A percentile compares a stretch with the other conserved stretches of the same genome.
These are phyloP conservation scores for Sceloporus undulatus DNA, from an alignment of 2,113 vertebrate species.

Conservation along the genomic window DNA sequence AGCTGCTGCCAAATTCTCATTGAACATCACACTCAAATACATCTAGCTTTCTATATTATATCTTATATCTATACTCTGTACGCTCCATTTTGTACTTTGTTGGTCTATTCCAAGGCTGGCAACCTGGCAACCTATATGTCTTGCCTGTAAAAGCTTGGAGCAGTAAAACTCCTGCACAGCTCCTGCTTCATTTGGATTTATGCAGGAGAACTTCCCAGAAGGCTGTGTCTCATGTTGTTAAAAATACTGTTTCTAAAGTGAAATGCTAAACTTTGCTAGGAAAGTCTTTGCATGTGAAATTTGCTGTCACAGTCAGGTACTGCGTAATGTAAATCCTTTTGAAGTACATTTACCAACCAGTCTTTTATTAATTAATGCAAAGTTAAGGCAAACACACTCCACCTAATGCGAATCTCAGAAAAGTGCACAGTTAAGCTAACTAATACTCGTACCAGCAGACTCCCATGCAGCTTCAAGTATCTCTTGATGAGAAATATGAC, in stretches of 20 bases:
- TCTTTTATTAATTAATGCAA: conserved; percentile 12
- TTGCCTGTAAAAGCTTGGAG: too few species aligned
- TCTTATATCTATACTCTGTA: too few species aligned
- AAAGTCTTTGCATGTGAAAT: neutral
- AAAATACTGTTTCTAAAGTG: neutral
- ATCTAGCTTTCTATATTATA: too few species aligned
- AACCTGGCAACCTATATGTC: too few species aligned
- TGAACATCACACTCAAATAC: too few species aligned
- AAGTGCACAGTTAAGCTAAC: conserved; percentile 6
- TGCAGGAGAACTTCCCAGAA: neutral
- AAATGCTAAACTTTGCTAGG: neutral
- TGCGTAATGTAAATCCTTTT: neutral
- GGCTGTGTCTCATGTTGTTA: neutral
- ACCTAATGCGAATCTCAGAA: neutral
- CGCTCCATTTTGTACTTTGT: too few species aligned
- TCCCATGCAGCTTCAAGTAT: neutral
- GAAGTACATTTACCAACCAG: neutral
- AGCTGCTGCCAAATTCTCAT: too few species aligned
- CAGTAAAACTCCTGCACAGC: neutral
- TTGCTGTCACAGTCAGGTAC: neutral
- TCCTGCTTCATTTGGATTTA: neutral
- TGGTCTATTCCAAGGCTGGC: too few species aligned
- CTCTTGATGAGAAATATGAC: neutral
- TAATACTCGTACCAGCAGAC: neutral
- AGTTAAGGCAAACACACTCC: neutral